Evolutionary conservation across 2,888 invertebrate species (phyloP), one percentile per base, ranked within the genome.

Genomic region (Nemotelus pantherinus): DNA sequence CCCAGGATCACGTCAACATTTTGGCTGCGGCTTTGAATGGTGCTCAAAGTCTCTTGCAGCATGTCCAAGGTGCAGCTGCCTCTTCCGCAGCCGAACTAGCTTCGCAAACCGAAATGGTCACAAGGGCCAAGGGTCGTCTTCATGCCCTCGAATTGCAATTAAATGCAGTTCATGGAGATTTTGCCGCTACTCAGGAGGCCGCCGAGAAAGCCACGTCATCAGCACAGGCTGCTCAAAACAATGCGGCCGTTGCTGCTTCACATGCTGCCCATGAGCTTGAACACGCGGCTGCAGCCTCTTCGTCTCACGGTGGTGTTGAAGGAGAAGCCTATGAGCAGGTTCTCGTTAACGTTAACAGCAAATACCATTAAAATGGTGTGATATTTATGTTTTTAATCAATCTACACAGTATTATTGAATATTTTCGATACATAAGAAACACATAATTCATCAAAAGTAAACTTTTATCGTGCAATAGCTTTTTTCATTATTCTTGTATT

Each of bases 81-180:
- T 92, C 92, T 82, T 91, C 93, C 0, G 91, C 92, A 0, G 92
- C 92, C 41, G 93, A 93, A 84, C 86, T 92, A 3, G 93, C 92
- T 0, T 92, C 92, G 0, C 93, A 93, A 83, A 92, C 92, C 47
- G 90, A 92, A 44, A 93, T 93, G 93, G 91, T 93, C 2, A 93
- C 93, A n/a, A 89, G 91, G 1, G 93, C 93, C 0, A 89, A 91
- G 77, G 91, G 92, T 81, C 85, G 92, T 58, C 87, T 92, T 6
- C 89, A 90, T 78, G 88, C 91, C 0, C 87, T 93, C 41, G 90
- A 90, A 78, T 92, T 92, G 58, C 92, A 93, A 82, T 87, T 93
- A 45, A 89, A 89, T 68, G 90, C 90, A 6, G 91, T 92, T 76
- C 89, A 92, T 68, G 88, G 92, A 77, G 93, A 93, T 85, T 93